These are phyloP conservation scores for Phocides pigmalion DNA, from an alignment of 1,140 invertebrate genomes.

Conservation along the genomic window DNA sequence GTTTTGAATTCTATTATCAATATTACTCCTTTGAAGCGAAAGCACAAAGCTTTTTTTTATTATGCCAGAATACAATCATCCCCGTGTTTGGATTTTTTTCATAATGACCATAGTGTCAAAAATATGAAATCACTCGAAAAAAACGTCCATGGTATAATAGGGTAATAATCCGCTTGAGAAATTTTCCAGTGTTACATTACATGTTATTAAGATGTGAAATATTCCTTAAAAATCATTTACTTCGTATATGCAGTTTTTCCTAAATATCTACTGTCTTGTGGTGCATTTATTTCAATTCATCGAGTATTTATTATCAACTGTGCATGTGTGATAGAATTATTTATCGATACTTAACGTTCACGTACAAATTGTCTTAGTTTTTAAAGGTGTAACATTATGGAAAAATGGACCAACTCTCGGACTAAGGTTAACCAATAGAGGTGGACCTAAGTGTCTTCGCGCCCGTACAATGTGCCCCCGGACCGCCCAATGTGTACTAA, in stretches of 20 bases:
- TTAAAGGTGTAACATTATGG: slow-evolving; percentile 74
- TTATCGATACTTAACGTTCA: slow-evolving; percentile 32
- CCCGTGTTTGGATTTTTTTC: no score
- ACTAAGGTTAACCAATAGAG: slow-evolving; percentile 84
- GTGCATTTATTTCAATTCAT: slow-evolving; percentile 5
- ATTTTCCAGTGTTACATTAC: no score
- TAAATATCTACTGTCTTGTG: slow-evolving; percentile 3
- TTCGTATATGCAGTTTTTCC: neutral
- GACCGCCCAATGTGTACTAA: slow-evolving; percentile 86
- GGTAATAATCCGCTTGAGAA: neutral
- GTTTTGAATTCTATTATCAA: no score
- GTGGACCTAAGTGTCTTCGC: slow-evolving; percentile 86
- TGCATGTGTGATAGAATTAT: slow-evolving; percentile 34
- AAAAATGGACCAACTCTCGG: slow-evolving; percentile 80
- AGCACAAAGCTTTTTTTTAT: no score
- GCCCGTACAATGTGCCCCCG: slow-evolving; percentile 86
- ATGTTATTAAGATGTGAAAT: neutral
- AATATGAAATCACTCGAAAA: no score
- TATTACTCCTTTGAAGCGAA: no score
- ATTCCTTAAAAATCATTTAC: no score
- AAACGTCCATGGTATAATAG: neutral
- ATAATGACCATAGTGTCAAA: no score
- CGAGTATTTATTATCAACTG: slow-evolving; percentile 11
- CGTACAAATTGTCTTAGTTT: slow-evolving; percentile 70
- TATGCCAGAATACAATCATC: no score